Evolutionary conservation across 2,113 vertebrate species (phyloP).

Genomic region (Arizona elegans): DNA sequence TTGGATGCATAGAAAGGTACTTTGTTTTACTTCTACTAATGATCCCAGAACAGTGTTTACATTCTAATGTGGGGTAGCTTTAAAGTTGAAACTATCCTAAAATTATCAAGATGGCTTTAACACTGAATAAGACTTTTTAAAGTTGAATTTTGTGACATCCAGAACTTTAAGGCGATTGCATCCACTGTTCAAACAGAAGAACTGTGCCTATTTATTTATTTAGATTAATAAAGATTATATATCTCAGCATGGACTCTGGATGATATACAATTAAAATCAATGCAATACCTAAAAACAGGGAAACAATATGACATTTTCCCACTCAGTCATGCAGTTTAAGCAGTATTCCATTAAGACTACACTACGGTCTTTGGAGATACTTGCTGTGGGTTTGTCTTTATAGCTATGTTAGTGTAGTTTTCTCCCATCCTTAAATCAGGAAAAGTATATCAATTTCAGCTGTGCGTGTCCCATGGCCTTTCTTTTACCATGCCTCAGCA

Average conservation of each 20-base stretch:
- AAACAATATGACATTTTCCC: background rate
- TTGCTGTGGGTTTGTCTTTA: background rate
- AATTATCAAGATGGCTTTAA: background rate
- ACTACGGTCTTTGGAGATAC: background rate
- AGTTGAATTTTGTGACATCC: background rate
- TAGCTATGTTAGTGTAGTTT: background rate
- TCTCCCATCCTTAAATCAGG: background rate
- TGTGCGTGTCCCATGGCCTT: background rate
- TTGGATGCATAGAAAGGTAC: background rate
- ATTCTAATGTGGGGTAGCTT: background rate
- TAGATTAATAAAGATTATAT: background rate
- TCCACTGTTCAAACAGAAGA: background rate
- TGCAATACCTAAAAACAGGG: background rate
- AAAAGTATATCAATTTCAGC: background rate
- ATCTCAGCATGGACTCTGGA: background rate
- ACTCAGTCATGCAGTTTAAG: background rate
- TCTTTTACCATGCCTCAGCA: background rate
- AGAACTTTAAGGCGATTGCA: background rate
- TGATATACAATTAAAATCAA: background rate
- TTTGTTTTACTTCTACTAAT: background rate
- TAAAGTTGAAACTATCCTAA: background rate
- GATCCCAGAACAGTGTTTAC: background rate
- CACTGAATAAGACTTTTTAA: background rate
- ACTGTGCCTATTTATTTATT: background rate
- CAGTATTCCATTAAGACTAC: background rate